Base-by-base conservation (phyloP, 2,113 vertebrate genomes). In the Passer domesticus region DNA sequence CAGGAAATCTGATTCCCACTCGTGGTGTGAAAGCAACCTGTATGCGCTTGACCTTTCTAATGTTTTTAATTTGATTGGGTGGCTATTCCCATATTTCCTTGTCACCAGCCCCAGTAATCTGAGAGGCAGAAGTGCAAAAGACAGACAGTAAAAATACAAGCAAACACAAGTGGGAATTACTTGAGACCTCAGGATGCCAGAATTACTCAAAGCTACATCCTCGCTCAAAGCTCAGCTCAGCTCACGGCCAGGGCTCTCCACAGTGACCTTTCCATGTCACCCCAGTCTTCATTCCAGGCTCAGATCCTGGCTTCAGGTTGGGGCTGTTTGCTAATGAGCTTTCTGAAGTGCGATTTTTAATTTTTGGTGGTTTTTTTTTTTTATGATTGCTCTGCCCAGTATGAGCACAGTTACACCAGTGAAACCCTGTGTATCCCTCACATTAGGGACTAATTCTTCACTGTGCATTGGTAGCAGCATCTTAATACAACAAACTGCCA, bases 61-160 rank as follows among this genome's bases (percentile, higher is more conserved):
- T 96, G 94, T 92, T 94, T 94, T 89, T 97, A 97, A 97, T 97
- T 96, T 87, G 95, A 96, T 97, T 97, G 94, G 88, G 73, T 90
- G 60, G 83, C 94, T 89, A 27, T 92, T 92, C 92, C 91, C 94
- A 94, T 96, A 92, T 97, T 97, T 97, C 90, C 94, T 94, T 96
- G 96, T 96, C 95, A 97, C 90, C 64, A 73, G 76, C 83, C 83
- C 92, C 64, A 67, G 96, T 97, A 97, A 96, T 94, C 53, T 39
- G 93, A 95, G 94, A 95, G 86, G 88, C 66, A 93, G 76, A 96
- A 95, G 88, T 94, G 90, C 88, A 89, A 94, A 93, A 96, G 95
- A 92, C 92, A 94, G 88, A 28, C 93, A 92, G 88, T 15, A 84
- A 89, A 94, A 94, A 77, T 77, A 95, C 85, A 94, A 84, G 89